Evolutionary conservation across 2,888 invertebrate species (phyloP), one percentile per base, ranked within the genome.

Genomic region (Drosophila sordidula): DNA sequence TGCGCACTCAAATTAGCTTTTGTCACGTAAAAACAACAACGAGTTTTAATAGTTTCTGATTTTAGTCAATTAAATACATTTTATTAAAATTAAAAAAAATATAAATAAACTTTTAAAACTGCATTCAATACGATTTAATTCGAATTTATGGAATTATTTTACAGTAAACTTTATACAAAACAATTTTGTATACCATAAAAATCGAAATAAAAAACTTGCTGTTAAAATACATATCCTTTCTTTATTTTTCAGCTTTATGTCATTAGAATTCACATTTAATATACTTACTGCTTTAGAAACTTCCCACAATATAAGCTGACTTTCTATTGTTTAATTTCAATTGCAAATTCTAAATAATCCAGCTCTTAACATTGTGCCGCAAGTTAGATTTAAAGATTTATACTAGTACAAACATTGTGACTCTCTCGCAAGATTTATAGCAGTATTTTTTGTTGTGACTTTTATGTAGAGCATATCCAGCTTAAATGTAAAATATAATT

Each of bases 401-500:
- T 54, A 44, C 32, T 29, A 32, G 41, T 9, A 54, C 14, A 12
- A 11, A 34, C 4, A 34, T 12, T 34, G 12, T 34, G 11, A 34
- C 34, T 32, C 3, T 34, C 12, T 34, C 34, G 34, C 44, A 14
- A 36, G 38, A 56, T 56, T 47, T 38, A 47, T 36, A 12, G 26
- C 44, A n/a, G 8, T 25, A 29, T 36, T 62, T 50, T 25, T 11
- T 29, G 16, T 34, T 38, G 16, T 9, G 8, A 38, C 12, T 46
- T 36, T 34, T 36, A 14, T 56, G 49, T 16, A 32, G 16, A 36
- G 68, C 62, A 36, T 22, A 55, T 18, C 47, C 45, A 36, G 50
- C 32, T 55, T 16, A 55, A 74, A 56, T 45, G 52, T 39, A 29
- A 38, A 42, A 61, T 44, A 58, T 59, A 63, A 63, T 75, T 56